These are phyloP conservation scores for Lepidurus arcticus DNA, from an alignment of 1,140 invertebrate genomes.

Conservation along the genomic window DNA sequence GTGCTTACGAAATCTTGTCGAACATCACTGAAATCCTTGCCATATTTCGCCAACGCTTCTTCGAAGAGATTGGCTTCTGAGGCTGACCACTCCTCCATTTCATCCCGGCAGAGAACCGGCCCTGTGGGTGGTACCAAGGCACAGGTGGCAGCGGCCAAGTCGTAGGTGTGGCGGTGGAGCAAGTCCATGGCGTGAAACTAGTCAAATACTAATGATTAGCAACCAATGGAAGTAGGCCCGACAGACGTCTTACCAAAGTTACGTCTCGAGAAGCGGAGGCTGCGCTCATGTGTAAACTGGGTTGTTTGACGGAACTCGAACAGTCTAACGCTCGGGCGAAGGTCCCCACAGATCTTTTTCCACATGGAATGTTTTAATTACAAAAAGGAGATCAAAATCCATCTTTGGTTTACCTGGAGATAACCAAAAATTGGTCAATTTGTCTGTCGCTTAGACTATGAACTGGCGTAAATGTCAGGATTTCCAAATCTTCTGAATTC, in stretches of 20 bases:
- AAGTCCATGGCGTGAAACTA: conserved; percentile 98
- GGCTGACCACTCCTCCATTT: conserved; percentile 99
- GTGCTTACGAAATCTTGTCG: conserved; percentile 90
- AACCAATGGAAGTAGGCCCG: conserved; percentile 23
- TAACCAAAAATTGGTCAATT: conserved; percentile 97
- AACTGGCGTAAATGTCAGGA: conserved; percentile 86
- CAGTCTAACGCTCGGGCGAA: conserved; percentile 97
- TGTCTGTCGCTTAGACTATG: conserved; percentile 86
- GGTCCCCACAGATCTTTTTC: conserved; percentile 82
- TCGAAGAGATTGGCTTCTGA: conserved; percentile 99
- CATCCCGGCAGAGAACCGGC: conserved; percentile 94
- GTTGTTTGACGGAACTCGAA: conserved; percentile 95
- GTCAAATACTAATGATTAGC: conserved; percentile 37
- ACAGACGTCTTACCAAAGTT: conserved; percentile 65
- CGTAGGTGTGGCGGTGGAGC: conserved; percentile 86
- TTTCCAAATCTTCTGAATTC: conserved; percentile 74
- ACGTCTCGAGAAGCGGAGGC: conserved; percentile 97
- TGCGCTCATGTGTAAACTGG: conserved; percentile 96
- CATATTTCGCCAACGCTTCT: conserved; percentile 97
- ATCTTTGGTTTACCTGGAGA: conserved; percentile 59
- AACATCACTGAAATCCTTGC: conserved; percentile 99
- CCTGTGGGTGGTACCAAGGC: conserved; percentile 91
- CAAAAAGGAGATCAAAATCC: neutral
- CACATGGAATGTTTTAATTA: conserved; percentile 5
- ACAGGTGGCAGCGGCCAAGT: conserved; percentile 82